Evolutionary conservation across 2,113 vertebrate genomes (phyloP).

Genomic region (Dasyornis broadbenti): DNA sequence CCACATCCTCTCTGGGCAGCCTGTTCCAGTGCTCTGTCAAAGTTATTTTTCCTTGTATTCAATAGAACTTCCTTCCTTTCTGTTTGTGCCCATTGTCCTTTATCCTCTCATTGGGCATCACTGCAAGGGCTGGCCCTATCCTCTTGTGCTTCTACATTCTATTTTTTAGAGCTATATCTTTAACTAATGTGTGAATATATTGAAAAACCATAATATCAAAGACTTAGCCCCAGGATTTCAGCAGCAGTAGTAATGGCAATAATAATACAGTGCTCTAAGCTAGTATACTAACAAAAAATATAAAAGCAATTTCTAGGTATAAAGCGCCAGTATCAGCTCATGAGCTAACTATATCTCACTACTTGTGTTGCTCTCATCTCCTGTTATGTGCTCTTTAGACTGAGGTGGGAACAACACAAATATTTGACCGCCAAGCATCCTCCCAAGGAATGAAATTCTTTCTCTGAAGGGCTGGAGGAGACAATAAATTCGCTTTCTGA

Average conservation of each 20-base stretch:
- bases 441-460: neutral
- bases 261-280: neutral
- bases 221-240: neutral
- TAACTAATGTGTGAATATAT: neutral
- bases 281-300: neutral
- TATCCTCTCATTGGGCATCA: neutral
- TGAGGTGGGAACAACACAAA: neutral
- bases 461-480: neutral
- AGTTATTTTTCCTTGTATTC: neutral
- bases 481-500: neutral
- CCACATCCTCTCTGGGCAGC: neutral
- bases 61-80: neutral
- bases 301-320: neutral
- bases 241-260: neutral
- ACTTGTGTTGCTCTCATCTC: neutral
- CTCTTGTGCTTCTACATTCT: neutral
- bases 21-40: neutral
- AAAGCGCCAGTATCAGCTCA: neutral
- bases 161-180: neutral
- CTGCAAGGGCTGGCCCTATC: neutral
- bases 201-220: neutral
- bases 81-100: neutral
- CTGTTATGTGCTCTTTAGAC: neutral
- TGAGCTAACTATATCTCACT: neutral
- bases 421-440: neutral